These are phyloP conservation scores for Eulemur rufifrons DNA, from an alignment of 2,113 vertebrate species.

Conservation along the genomic window DNA sequence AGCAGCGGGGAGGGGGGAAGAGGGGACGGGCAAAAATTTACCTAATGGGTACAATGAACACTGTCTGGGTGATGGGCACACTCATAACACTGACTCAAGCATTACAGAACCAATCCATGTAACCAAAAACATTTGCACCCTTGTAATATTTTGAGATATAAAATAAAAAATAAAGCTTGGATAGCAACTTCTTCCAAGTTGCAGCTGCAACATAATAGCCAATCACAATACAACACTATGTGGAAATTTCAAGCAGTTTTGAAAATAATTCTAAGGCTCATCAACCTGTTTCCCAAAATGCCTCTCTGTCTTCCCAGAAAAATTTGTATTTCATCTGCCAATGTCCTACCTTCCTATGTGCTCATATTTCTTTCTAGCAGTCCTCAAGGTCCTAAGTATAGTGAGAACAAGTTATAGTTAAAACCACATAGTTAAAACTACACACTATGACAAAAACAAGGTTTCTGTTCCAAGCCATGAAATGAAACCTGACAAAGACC, in stretches of 20 bases:
- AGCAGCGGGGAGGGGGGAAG: no score
- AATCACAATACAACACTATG: neutral
- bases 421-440: conserved; percentile 5
- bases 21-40: no score
- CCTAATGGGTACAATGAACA: no score
- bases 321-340: conserved; percentile 53
- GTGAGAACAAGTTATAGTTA: conserved; percentile 36
- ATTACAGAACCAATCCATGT: no score
- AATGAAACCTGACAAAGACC: conserved; percentile 1
- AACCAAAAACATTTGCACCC: no score
- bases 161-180: neutral
- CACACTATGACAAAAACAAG: neutral
- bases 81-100: no score
- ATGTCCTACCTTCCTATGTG: conserved; percentile 44
- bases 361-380: conserved; percentile 30
- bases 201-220: conserved; percentile 57
- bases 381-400: neutral
- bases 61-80: no score
- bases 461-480: neutral
- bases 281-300: conserved; percentile 50
- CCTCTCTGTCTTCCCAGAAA: conserved; percentile 37
- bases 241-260: conserved; percentile 38
- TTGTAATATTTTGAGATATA: no score
- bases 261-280: conserved; percentile 43
- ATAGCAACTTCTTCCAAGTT: conserved; percentile 13